phyloP scores from a whole-genome alignment of 2,113 vertebrate species.

The Amphilophus citrinellus region DNA sequence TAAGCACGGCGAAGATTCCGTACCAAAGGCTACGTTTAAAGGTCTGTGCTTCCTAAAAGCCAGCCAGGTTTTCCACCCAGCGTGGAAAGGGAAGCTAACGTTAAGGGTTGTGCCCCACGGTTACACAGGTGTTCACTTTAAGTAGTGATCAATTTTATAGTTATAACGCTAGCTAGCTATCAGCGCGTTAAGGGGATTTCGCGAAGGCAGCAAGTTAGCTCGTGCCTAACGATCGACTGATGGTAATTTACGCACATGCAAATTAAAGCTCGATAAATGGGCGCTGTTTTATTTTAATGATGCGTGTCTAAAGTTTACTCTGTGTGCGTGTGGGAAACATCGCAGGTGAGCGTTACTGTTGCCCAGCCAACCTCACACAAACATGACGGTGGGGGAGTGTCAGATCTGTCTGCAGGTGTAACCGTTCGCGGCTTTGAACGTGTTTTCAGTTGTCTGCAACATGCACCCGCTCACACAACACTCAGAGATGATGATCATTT shows the following conservation, averaged over 20 bases:
- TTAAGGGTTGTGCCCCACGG: neutral
- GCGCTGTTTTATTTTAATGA: neutral
- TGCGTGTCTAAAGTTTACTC: constrained; percentile 19
- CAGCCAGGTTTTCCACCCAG: neutral
- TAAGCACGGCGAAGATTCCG: neutral
- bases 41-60: neutral
- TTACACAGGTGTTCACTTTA: constrained; percentile 32
- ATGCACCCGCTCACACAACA: constrained; percentile 11
- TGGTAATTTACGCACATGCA: constrained; percentile 13
- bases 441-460: constrained; percentile 10
- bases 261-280: neutral
- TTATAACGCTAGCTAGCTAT: constrained; percentile 36
- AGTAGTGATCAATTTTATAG: neutral
- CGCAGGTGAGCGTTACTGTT: constrained; percentile 52
- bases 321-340: constrained; percentile 56
- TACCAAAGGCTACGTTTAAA: neutral
- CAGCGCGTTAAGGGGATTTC: neutral
- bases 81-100: neutral
- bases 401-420: constrained; percentile 61
- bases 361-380: constrained; percentile 68
- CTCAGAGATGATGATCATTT: neutral
- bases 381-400: constrained; percentile 51
- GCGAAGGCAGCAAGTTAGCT: neutral
- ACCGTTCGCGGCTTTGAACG: neutral
- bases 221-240: neutral